Percentiles rank a stretch among this genome's conserved stretches.
Conservation (phyloP, 2,888 invertebrate genomes). For the Furcula furcula region DNA sequence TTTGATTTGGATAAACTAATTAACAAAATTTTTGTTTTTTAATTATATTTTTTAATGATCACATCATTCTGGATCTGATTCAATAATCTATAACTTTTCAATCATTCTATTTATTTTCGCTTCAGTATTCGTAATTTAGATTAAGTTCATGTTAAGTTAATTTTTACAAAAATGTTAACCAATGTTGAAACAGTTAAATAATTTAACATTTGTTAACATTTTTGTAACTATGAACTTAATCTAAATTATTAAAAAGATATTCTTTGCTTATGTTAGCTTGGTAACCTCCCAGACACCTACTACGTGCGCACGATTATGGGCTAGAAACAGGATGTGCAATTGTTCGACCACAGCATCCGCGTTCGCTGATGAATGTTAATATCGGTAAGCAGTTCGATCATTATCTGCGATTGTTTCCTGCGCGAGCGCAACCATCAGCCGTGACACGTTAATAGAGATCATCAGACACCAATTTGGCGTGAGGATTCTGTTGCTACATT, state of each 20-base stretch:
- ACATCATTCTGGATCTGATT: too few species aligned
- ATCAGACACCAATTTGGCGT: neutral
- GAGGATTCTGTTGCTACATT: too few species aligned
- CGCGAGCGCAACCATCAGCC: conserved; percentile 22
- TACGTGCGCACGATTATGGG: conserved; percentile 15
- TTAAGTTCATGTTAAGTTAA: too few species aligned
- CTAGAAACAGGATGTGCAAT: conserved; percentile 29
- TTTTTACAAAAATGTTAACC: too few species aligned
- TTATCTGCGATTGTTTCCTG: conserved; percentile 52
- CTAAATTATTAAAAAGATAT: neutral
- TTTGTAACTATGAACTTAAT: neutral
- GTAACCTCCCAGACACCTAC: conserved; percentile 13
- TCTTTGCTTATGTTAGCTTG: neutral
- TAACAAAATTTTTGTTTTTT: too few species aligned
- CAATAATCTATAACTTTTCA: too few species aligned
- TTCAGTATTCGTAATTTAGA: too few species aligned
- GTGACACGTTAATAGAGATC: neutral
- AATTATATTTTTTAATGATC: too few species aligned
- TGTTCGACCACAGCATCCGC: conserved; percentile 23
- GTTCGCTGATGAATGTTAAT: conserved; percentile 39
- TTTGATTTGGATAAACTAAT: too few species aligned
- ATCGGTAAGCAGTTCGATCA: conserved; percentile 41
- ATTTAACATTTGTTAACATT: too few species aligned
- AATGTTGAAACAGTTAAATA: too few species aligned
- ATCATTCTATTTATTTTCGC: too few species aligned